A percentile compares a stretch with the other conserved stretches of the same genome.
Evolutionary conservation across 2,113 vertebrate species (phyloP).

Genomic region (Pomatostomus ruficeps): DNA sequence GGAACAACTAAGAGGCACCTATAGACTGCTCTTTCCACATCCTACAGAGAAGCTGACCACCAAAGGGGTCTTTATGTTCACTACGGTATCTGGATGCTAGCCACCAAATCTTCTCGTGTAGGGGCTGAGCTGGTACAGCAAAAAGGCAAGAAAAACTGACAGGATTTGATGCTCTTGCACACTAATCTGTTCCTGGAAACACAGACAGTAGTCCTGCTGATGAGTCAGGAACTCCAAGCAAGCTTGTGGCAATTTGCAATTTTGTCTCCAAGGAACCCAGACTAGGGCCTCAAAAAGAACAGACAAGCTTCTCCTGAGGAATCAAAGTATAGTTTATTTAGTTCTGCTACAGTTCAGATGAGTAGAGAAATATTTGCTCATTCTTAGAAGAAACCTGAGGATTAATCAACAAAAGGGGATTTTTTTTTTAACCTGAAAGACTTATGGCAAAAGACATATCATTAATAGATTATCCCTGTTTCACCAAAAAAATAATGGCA

Average conservation of each 20-base stretch:
- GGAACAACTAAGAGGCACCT: neutral
- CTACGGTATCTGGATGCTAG: neutral
- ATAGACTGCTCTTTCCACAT: neutral
- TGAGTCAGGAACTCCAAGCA: neutral
- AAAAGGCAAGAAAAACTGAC: neutral
- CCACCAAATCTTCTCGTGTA: neutral
- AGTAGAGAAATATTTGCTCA: neutral
- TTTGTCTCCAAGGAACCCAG: neutral
- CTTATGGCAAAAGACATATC: neutral
- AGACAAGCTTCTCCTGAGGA: neutral
- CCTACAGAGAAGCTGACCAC: neutral
- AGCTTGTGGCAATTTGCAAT: neutral
- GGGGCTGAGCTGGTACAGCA: neutral
- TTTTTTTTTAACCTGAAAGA: neutral
- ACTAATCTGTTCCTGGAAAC: neutral
- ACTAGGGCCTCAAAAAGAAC: neutral
- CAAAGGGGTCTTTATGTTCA: neutral
- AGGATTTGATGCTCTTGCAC: neutral
- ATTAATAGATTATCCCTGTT: neutral
- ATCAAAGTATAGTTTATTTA: neutral
- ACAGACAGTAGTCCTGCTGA: neutral
- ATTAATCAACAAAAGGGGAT: neutral
- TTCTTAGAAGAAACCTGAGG: neutral
- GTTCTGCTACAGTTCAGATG: neutral
- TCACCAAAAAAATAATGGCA: neutral